Evolutionary conservation across 2,888 invertebrate genomes (phyloP).

Genomic region (Nomada ruficornis): DNA sequence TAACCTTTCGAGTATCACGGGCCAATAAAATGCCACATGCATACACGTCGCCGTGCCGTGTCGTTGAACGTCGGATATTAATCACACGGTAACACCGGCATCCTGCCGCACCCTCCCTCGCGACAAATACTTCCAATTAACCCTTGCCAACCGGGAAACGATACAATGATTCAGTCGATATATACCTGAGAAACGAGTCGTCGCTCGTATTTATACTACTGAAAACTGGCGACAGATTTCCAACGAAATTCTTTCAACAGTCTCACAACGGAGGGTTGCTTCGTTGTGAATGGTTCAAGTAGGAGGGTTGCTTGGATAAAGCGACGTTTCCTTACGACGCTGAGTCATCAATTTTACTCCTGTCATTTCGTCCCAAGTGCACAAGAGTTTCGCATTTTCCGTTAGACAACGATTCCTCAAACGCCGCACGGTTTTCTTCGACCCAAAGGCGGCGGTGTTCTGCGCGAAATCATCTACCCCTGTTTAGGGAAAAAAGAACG

Average conservation of each 20-base stretch:
- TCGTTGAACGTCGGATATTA: slow-evolving; percentile 69
- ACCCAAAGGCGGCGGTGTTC: no score
- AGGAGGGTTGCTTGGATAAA: not conserved
- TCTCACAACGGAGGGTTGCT: not conserved
- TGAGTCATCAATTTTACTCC: slow-evolving; percentile 15
- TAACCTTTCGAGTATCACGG: slow-evolving; percentile 71
- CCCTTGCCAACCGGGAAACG: slow-evolving; percentile 9
- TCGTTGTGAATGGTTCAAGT: not conserved
- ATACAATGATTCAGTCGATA: not conserved
- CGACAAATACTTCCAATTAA: slow-evolving; percentile 51
- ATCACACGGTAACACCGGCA: slow-evolving; percentile 67
- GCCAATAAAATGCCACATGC: slow-evolving; percentile 70
- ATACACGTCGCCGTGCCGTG: slow-evolving; percentile 57
- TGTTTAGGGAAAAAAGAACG: not conserved
- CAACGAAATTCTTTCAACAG: no score
- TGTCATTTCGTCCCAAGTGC: not conserved
- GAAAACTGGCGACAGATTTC: not conserved
- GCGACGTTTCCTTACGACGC: not conserved
- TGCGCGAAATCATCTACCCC: no score
- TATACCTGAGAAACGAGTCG: not conserved
- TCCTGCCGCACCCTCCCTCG: slow-evolving; percentile 59
- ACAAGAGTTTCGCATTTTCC: slow-evolving; percentile 1
- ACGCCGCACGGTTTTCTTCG: slow-evolving; percentile 7
- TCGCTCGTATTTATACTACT: not conserved
- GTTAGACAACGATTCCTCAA: slow-evolving; percentile 30